These are phyloP conservation scores for Agonopterix arenella DNA, from an alignment of 2,888 invertebrate species.

Conservation along the genomic window DNA sequence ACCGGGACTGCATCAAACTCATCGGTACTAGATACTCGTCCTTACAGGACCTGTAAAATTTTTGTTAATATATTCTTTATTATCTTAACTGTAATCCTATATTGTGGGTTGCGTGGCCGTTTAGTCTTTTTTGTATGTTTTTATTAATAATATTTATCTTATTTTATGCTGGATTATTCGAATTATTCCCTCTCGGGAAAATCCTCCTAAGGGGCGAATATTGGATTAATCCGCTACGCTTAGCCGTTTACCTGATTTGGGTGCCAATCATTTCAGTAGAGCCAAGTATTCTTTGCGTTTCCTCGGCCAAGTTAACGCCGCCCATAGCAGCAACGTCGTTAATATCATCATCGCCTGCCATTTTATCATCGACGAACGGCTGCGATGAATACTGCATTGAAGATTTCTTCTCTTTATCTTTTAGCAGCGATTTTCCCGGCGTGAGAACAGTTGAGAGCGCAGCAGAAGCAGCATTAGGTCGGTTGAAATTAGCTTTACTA, in stretches of 20 bases:
- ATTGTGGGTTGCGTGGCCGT: too few species aligned
- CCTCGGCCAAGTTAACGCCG: conserved; percentile 97
- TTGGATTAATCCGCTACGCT: conserved; percentile 83
- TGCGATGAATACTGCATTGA: conserved; percentile 40
- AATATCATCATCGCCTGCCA: conserved; percentile 94
- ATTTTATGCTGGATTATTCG: too few species aligned
- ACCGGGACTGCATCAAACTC: conserved; percentile 84
- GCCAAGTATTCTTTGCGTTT: conserved; percentile 95
- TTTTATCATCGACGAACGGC: conserved; percentile 66
- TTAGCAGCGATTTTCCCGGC: conserved; percentile 78
- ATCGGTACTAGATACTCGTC: conserved; percentile 93
- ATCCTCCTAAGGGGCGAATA: too few species aligned
- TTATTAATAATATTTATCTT: too few species aligned
- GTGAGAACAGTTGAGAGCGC: conserved; percentile 55
- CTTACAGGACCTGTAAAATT: conserved; percentile 84
- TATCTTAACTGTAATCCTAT: too few species aligned
- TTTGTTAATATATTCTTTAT: too few species aligned
- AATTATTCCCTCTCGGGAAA: too few species aligned
- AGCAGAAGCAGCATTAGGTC: conserved; percentile 38
- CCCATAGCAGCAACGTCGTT: conserved; percentile 99
- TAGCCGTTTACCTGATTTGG: conserved; percentile 76
- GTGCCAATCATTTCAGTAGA: conserved; percentile 93
- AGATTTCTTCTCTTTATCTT: conserved; percentile 87
- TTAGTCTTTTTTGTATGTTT: too few species aligned
- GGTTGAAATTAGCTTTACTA: conserved; percentile 47